Evolutionary conservation across 2,113 vertebrate genomes (phyloP).

Genomic region (Nasalis larvatus): DNA sequence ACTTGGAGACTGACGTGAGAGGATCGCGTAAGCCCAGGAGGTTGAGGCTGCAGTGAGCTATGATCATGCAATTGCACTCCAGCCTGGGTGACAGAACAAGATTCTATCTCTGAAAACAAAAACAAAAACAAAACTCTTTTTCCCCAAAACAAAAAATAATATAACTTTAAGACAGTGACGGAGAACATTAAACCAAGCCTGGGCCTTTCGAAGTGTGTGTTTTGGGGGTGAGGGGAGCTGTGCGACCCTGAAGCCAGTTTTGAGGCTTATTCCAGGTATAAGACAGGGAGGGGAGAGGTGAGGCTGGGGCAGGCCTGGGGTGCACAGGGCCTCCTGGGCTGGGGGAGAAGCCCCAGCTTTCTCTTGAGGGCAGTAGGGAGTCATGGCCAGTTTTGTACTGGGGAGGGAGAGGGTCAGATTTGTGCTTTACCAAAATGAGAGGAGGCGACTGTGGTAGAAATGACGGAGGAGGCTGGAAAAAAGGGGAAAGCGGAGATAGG

Average conservation of each 20-base stretch:
- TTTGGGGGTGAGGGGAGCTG: too few species aligned
- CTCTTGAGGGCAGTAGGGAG: not conserved
- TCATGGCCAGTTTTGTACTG: not conserved
- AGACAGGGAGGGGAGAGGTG: not conserved
- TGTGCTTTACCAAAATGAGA: not conserved
- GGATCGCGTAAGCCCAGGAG: too few species aligned
- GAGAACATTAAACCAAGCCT: not conserved
- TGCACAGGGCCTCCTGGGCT: not conserved
- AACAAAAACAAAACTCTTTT: not conserved
- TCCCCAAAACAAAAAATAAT: not conserved
- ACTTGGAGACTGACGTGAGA: too few species aligned
- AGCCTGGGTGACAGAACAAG: too few species aligned
- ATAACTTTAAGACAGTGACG: not conserved
- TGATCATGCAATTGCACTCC: too few species aligned
- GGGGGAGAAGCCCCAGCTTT: not conserved
- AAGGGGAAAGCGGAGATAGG: fast-evolving
- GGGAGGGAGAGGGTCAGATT: not conserved
- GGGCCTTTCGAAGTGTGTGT: not conserved
- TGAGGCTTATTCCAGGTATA: not conserved
- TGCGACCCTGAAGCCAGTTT: not conserved
- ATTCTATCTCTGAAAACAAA: too few species aligned
- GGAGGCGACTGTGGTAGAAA: not conserved
- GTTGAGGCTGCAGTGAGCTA: too few species aligned
- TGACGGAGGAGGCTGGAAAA: too few species aligned
- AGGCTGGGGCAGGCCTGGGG: too few species aligned